These are phyloP conservation scores for Gymnoscopelus microlampas DNA, from an alignment of 2,797 vertebrate genomes.

Conservation along the genomic window DNA sequence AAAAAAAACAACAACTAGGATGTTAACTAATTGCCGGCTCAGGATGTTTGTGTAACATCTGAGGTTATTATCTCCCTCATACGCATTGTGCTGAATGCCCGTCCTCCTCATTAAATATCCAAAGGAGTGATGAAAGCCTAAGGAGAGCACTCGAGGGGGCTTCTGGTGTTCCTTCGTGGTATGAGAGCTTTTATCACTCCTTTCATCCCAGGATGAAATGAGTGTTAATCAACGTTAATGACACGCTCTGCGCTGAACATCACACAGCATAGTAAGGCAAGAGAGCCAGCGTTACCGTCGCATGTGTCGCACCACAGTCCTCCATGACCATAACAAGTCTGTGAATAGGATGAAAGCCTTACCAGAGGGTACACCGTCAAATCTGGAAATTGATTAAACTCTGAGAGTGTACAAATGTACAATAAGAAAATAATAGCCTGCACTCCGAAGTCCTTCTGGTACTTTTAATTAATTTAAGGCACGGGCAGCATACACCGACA, in stretches of 20 bases:
- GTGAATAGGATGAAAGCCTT: background rate
- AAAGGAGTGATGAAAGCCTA: conserved; percentile 59
- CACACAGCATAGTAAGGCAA: conserved; percentile 15
- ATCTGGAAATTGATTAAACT: too few relatives aligned
- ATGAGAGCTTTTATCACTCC: background rate
- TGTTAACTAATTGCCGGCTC: background rate
- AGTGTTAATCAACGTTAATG: conserved; percentile 65
- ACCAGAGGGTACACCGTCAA: background rate
- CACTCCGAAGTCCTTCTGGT: too few relatives aligned
- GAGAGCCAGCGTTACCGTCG: conserved; percentile 7
- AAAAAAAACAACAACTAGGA: background rate
- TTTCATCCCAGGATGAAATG: conserved; percentile 45
- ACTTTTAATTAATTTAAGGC: too few relatives aligned
- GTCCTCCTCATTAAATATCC: conserved; percentile 61
- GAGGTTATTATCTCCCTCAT: conserved; percentile 41
- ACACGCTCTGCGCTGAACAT: conserved; percentile 37
- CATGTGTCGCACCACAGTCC: conserved; percentile 8
- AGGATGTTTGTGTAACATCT: conserved; percentile 37
- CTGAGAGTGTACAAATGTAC: too few relatives aligned
- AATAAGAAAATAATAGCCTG: too few relatives aligned
- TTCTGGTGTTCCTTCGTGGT: conserved; percentile 26
- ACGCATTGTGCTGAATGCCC: conserved; percentile 32
- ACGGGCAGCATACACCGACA: too few relatives aligned
- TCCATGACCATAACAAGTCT: background rate
- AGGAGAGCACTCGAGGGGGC: conserved; percentile 52